Base-by-base conservation (phyloP, 2,888 invertebrate genomes). In the Nomada hirtipes region DNA sequence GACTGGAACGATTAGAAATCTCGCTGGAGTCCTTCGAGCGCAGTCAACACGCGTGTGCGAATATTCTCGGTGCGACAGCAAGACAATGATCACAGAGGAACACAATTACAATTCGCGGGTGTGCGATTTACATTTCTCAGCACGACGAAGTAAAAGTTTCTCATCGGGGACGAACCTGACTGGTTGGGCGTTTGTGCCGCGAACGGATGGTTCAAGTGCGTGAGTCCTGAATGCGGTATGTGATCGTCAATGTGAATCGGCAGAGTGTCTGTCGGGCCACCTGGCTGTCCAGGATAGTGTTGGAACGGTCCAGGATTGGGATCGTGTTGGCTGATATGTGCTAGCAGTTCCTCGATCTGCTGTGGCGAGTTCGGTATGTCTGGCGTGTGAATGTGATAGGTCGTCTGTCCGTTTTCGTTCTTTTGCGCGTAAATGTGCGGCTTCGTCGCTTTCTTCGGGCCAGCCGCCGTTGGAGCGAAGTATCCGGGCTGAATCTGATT, bases 271-370 rank as follows among this genome's bases (percentile, higher is more conserved):
- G 78, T 85, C 36, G 89, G 88, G 23, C 84, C 88, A 70, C 82
- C 86, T 36, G 90, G 86, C 60, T 90, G 90, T 73, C 86, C 88
- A 59, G 93, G 92, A 84, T 92, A 93, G n/a, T 89, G 87, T 86
- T 91, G 92, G 84, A 92, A 92, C 64, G 91, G 91, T 64, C 91
- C 92, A 61, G 90, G 89, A 83, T 91, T 92, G 10, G 92, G 85
- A 82, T 94, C 93, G 78, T 94, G 93, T 72, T 93, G 92, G 23
- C 91, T 90, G 53, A 94, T 92, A 76, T 94, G 94, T 1, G 92
- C 92, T 57, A 94, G 85, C 42, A 94, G 85, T 79, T 94, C 92
- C 71, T 94, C 92, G 68, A 94, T 92, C 78, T 93, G 93, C 72
- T 92, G 92, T 0, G 91, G 92, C 42, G 93, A 90, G 68, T 81